Conservation (phyloP, 1,140 invertebrate genomes). For the Megathymus violae region DNA sequence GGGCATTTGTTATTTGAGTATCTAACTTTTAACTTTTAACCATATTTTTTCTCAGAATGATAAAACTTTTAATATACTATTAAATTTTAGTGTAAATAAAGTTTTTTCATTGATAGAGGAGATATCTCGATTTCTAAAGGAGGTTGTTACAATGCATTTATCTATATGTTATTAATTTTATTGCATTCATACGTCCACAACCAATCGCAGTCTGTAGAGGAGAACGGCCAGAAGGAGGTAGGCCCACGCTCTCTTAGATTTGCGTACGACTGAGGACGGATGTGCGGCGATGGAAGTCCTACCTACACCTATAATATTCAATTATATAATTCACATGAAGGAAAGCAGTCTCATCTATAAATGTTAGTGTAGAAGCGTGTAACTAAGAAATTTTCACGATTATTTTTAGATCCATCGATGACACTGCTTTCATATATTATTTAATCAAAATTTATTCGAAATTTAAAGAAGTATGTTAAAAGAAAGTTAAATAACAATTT, state of each 20-base stretch:
- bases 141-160: slow-evolving; percentile 81
- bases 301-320: slow-evolving; percentile 12
- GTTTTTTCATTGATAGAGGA: slow-evolving; percentile 66
- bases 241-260: slow-evolving; percentile 68
- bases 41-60: slow-evolving; percentile 72
- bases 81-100: slow-evolving; percentile 70
- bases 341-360: slow-evolving; percentile 23
- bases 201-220: slow-evolving; percentile 83
- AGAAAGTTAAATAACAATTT: slow-evolving; percentile 17
- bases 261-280: slow-evolving; percentile 51
- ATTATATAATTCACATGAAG: slow-evolving; percentile 16
- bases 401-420: slow-evolving; percentile 26
- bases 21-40: slow-evolving; percentile 67
- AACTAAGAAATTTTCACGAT: too few relatives aligned
- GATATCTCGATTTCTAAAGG: slow-evolving; percentile 71
- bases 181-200: slow-evolving; percentile 83
- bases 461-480: slow-evolving; percentile 29
- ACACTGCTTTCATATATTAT: slow-evolving; percentile 28
- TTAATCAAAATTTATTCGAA: slow-evolving; percentile 26
- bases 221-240: slow-evolving; percentile 82
- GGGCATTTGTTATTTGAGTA: slow-evolving; percentile 77
- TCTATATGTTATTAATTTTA: slow-evolving; percentile 83
- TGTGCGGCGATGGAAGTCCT: slow-evolving; percentile 51
- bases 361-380: slow-evolving; percentile 1
- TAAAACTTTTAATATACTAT: slow-evolving; percentile 70